These are phyloP conservation scores for Silurus lanzhouensis DNA, from an alignment of 2,797 vertebrate species.

Conservation along the genomic window DNA sequence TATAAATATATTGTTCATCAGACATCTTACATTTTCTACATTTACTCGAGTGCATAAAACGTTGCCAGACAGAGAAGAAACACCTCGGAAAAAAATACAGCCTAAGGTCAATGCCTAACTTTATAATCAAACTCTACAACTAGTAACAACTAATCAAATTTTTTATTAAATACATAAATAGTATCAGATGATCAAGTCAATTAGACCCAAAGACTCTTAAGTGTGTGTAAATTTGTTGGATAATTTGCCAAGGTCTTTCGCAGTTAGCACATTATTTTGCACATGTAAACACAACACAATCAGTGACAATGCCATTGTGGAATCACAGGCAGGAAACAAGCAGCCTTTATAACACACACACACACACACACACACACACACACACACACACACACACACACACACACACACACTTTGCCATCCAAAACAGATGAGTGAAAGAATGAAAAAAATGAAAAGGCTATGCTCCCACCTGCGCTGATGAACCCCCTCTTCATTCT, in stretches of 20 bases:
- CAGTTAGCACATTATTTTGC: background rate
- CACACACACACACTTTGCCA: background rate
- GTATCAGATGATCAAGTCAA: background rate
- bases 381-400: background rate
- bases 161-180: background rate
- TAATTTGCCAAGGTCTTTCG: background rate
- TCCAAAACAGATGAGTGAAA: conserved; percentile 28
- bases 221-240: background rate
- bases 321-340: conserved; percentile 14
- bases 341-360: background rate
- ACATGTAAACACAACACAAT: background rate
- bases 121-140: background rate
- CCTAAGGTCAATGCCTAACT: background rate
- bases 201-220: background rate
- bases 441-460: conserved; percentile 25
- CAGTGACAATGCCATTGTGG: background rate
- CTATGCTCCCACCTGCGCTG: conserved; percentile 32
- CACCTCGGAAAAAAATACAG: background rate
- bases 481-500: conserved; percentile 25
- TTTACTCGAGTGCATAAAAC: background rate
- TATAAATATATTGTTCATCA: background rate
- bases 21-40: background rate
- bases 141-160: background rate
- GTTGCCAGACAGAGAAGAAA: background rate
- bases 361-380: background rate